These are phyloP conservation scores for Prionace glauca DNA, from an alignment of 2,797 vertebrate species.

Conservation along the genomic window DNA sequence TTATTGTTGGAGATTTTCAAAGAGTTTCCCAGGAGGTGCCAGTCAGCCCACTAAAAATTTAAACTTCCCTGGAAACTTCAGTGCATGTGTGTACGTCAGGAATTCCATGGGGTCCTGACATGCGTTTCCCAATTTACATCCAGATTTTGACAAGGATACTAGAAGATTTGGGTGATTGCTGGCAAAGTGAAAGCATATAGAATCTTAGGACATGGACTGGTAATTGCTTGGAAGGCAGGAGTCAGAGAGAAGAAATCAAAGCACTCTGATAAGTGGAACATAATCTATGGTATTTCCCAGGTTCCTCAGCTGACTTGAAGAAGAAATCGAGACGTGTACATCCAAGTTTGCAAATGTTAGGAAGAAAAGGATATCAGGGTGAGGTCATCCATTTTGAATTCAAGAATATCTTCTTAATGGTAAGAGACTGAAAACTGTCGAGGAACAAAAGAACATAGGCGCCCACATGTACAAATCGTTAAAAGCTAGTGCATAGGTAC, in stretches of 20 bases:
- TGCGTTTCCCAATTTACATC: no score
- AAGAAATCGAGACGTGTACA: neutral
- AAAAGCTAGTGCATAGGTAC: neutral
- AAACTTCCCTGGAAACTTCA: no score
- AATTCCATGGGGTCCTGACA: no score
- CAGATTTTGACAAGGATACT: no score
- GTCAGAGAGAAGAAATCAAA: no score
- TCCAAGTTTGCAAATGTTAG: neutral
- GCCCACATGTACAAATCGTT: neutral
- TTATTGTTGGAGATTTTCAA: no score
- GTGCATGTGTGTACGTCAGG: no score
- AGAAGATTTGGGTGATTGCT: neutral
- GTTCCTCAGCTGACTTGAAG: neutral
- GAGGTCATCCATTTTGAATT: neutral
- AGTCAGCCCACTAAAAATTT: no score
- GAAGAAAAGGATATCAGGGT: neutral
- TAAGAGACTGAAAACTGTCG: neutral
- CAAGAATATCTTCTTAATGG: slow-evolving; percentile 6
- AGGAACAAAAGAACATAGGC: neutral
- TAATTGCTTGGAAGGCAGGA: neutral
- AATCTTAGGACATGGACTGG: neutral
- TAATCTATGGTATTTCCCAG: neutral
- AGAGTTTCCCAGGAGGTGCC: no score
- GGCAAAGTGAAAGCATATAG: neutral
- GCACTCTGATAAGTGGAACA: neutral